phyloP scores from a whole-genome alignment of 1,140 invertebrate genomes.

The Sesamia nonagrioides region DNA sequence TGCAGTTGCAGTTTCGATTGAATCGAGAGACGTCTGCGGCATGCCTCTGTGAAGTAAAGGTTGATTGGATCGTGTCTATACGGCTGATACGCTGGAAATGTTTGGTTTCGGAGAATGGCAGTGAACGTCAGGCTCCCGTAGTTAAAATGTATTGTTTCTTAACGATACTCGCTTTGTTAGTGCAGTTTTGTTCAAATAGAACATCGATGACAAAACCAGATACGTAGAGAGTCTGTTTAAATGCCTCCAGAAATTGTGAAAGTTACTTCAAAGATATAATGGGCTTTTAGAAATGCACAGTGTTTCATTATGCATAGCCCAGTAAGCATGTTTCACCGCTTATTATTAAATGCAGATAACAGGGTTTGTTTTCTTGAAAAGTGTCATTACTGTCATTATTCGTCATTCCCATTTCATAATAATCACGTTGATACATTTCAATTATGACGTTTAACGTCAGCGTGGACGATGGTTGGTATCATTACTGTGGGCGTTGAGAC shows the following conservation, averaged over 20 bases:
- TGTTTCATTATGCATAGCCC: conserved; percentile 30
- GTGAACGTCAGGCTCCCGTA: conserved; percentile 41
- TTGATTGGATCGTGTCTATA: conserved; percentile 83
- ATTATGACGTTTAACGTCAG: conserved; percentile 48
- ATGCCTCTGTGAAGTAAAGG: conserved; percentile 72
- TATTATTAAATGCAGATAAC: conserved; percentile 23
- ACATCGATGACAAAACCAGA: conserved; percentile 27
- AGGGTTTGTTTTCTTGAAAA: neutral
- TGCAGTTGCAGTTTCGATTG: conserved; percentile 85
- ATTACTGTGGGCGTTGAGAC: conserved; percentile 46
- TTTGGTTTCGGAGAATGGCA: conserved; percentile 71
- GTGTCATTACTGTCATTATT: conserved; percentile 37
- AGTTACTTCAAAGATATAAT: conserved; percentile 31
- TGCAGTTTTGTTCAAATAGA: conserved; percentile 6
- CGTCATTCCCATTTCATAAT: conserved; percentile 39
- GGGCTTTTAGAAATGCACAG: conserved; percentile 7
- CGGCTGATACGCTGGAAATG: conserved; percentile 67
- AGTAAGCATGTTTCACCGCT: conserved; percentile 21
- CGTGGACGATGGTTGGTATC: conserved; percentile 25
- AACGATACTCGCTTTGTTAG: conserved; percentile 43
- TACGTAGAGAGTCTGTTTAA: conserved; percentile 11
- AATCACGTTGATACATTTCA: conserved; percentile 36
- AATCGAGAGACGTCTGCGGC: conserved; percentile 83
- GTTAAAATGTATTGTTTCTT: conserved; percentile 49
- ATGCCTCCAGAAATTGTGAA: conserved; percentile 22